A percentile compares a stretch with the other conserved stretches of the same genome.
phyloP scores from a whole-genome alignment of 2,113 vertebrate genomes.

The Eudyptes chrysolophus region DNA sequence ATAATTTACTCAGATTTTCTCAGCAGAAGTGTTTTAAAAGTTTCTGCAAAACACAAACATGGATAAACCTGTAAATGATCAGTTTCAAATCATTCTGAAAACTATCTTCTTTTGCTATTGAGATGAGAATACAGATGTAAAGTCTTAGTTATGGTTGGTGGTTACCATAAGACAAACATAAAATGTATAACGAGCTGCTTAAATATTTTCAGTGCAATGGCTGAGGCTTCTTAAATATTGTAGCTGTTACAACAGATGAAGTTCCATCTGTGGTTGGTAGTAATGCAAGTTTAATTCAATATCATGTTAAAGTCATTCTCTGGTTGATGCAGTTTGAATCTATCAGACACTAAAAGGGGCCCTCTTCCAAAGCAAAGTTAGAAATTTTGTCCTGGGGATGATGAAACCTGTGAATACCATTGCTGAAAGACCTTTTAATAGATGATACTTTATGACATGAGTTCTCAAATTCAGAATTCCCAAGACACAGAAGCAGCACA shows the following conservation, averaged over 20 bases:
- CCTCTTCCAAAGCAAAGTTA: not conserved
- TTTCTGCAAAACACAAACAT: not conserved
- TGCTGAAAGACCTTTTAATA: not conserved
- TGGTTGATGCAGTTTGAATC: slow-evolving; percentile 13
- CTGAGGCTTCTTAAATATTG: slow-evolving; percentile 24
- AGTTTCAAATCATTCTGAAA: not conserved
- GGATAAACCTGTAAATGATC: not conserved
- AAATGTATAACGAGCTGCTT: not conserved
- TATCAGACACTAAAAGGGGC: not conserved
- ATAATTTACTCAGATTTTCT: not conserved
- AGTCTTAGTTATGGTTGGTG: not conserved
- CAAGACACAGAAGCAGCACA: not conserved
- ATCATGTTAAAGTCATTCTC: not conserved
- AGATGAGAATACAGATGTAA: not conserved
- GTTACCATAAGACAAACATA: not conserved
- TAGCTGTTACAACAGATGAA: slow-evolving; percentile 47
- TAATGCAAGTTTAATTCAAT: slow-evolving; percentile 16
- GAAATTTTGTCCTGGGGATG: not conserved
- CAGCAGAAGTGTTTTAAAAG: not conserved
- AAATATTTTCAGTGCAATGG: slow-evolving; percentile 37
- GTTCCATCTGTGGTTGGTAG: slow-evolving; percentile 25
- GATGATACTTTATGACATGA: not conserved
- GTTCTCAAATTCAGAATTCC: not conserved
- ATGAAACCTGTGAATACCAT: not conserved
- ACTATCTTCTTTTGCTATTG: not conserved